These are phyloP conservation scores for Oscheius sp. DNA, from an alignment of 2,888 invertebrate genomes.

Conservation along the genomic window DNA sequence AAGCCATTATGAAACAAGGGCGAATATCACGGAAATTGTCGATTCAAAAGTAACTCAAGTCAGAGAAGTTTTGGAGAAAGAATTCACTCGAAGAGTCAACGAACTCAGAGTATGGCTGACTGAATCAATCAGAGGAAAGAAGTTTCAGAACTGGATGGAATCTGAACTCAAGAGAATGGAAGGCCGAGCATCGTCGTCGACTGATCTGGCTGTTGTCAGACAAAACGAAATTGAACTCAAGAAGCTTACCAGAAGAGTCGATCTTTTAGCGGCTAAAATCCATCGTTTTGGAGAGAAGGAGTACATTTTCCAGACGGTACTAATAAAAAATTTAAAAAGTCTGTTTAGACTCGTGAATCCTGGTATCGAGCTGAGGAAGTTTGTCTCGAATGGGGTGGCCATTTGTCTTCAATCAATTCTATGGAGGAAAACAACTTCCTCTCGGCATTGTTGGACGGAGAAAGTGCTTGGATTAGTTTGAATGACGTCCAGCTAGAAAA, in stretches of 20 bases:
- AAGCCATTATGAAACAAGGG: slow-evolving; percentile 7
- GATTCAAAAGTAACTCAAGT: neutral
- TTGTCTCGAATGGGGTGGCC: slow-evolving; percentile 53
- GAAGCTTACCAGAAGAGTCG: slow-evolving; percentile 16
- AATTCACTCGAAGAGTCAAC: slow-evolving; percentile 1
- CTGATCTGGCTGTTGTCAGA: neutral
- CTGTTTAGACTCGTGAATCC: slow-evolving; percentile 34
- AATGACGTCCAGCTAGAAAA: slow-evolving; percentile 59
- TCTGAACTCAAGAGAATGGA: slow-evolving; percentile 4
- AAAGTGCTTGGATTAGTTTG: slow-evolving; percentile 50
- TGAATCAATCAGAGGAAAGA: neutral
- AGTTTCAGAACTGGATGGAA: slow-evolving; percentile 14
- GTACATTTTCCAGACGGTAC: slow-evolving; percentile 20
- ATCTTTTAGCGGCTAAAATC: slow-evolving; percentile 18
- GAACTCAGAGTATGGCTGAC: neutral
- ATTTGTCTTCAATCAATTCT: slow-evolving; percentile 46
- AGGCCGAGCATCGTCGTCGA: neutral
- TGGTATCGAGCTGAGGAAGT: slow-evolving; percentile 54
- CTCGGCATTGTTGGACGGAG: slow-evolving; percentile 6
- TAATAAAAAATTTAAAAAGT: neutral
- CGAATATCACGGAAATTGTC: slow-evolving; percentile 2
- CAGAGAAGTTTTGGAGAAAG: slow-evolving; percentile 9
- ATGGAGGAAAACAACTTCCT: slow-evolving; percentile 45
- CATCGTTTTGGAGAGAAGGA: slow-evolving; percentile 13
- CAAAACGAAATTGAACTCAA: slow-evolving; percentile 18